Conservation (phyloP, 2,888 invertebrate genomes). For the Hyalella azteca region DNA sequence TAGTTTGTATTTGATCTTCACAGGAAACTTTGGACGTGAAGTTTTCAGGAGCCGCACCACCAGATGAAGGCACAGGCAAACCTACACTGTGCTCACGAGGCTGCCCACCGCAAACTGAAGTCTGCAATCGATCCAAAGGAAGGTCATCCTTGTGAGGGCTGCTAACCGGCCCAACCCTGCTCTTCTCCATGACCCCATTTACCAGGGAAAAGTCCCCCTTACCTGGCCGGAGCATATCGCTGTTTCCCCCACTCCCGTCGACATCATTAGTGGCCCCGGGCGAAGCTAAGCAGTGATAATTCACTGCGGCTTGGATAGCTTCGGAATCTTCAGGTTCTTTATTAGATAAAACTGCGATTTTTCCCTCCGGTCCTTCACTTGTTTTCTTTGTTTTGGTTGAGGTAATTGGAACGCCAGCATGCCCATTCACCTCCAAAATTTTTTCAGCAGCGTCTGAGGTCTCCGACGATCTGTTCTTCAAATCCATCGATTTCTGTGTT, state of each 20-base stretch:
- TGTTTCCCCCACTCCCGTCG: background rate
- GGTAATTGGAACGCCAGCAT: no score
- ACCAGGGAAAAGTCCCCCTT: background rate
- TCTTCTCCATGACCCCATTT: constrained; percentile 23
- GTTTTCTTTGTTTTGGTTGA: no score
- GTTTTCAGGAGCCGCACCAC: background rate
- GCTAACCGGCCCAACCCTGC: constrained; percentile 25
- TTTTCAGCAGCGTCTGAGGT: no score
- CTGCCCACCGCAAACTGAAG: constrained; percentile 21
- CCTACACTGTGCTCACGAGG: constrained; percentile 1
- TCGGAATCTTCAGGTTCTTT: background rate
- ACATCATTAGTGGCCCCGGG: background rate
- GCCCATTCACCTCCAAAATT: no score
- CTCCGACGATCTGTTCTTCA: no score
- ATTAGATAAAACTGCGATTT: no score
- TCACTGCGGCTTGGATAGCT: background rate
- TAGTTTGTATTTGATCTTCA: no score
- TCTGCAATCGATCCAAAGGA: constrained; percentile 18
- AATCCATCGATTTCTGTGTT: no score
- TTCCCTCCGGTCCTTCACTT: no score
- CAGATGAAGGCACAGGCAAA: background rate
- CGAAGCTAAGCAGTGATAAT: background rate
- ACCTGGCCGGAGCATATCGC: constrained; percentile 12
- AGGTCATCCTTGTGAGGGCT: constrained; percentile 10
- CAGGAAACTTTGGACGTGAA: no score